These are phyloP conservation scores for Crax fasciolata DNA, from an alignment of 2,797 vertebrate species.

Conservation along the genomic window DNA sequence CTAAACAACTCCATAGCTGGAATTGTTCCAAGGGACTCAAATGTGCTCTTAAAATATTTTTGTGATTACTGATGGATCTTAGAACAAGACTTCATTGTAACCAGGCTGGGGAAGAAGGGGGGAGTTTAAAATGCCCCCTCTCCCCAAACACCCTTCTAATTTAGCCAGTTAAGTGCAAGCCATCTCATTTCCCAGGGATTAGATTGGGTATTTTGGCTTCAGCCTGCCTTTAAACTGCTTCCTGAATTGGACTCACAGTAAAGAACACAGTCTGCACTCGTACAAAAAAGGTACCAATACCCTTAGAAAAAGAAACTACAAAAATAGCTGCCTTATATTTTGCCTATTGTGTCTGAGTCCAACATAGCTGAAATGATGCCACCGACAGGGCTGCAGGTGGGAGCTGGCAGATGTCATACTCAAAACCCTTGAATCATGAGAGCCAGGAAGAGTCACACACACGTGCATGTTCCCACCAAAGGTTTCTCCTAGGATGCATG, in stretches of 20 bases:
- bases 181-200: not conserved
- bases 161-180: not conserved
- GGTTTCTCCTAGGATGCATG: not conserved
- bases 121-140: not conserved
- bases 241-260: not conserved
- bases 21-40: constrained; percentile 10
- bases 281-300: not conserved
- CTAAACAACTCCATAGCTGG: not conserved
- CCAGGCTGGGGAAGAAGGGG: not conserved
- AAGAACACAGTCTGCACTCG: not conserved
- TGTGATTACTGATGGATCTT: not conserved
- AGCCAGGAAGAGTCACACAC: not conserved
- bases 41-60: constrained; percentile 49
- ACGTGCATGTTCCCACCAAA: accelerated
- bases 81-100: constrained; percentile 37
- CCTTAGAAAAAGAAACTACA: not conserved
- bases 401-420: not conserved
- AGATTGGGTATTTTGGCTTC: not conserved
- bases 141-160: not conserved
- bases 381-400: not conserved
- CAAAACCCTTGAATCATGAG: not conserved
- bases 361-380: not conserved
- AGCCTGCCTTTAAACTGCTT: constrained; percentile 25
- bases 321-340: not conserved
- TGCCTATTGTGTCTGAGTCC: not conserved